Evolutionary conservation across 2,113 vertebrate genomes (phyloP).

Genomic region (Mystacornis crossleyi): DNA sequence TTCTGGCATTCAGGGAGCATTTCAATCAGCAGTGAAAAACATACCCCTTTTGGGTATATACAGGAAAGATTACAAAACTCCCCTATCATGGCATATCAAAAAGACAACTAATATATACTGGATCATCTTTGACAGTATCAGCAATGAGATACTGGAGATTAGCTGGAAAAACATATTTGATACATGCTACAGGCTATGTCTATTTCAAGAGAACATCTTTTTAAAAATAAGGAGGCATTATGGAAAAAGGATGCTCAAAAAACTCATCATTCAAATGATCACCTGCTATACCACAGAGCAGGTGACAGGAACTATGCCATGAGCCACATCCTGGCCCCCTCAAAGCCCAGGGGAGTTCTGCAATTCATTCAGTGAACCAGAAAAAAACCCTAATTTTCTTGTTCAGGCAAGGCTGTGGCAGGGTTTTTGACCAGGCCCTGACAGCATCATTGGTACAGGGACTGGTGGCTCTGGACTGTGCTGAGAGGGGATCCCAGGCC

Average conservation of each 20-base stretch:
- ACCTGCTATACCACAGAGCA: not conserved
- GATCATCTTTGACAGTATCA: not conserved
- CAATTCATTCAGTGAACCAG: not conserved
- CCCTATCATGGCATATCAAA: not conserved
- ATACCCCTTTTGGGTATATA: not conserved
- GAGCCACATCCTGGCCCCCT: accelerated
- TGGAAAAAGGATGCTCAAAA: not conserved
- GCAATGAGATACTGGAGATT: not conserved
- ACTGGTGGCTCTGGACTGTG: not conserved
- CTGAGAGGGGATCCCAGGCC: not conserved
- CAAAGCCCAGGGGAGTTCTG: not conserved
- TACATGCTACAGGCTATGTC: not conserved
- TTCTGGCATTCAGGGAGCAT: constrained; percentile 25
- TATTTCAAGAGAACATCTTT: not conserved
- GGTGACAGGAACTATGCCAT: not conserved
- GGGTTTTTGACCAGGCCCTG: not conserved
- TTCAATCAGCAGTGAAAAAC: constrained; percentile 41
- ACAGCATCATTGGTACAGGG: not conserved
- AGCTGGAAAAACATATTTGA: not conserved
- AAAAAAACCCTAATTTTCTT: not conserved
- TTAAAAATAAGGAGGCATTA: not conserved
- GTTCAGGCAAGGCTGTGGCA: not conserved
- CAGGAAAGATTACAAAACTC: not conserved
- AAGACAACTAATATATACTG: not conserved
- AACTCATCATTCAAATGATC: not conserved